Conservation (phyloP, 1,140 invertebrate species). For the Ptiloglossa arizonensis region DNA sequence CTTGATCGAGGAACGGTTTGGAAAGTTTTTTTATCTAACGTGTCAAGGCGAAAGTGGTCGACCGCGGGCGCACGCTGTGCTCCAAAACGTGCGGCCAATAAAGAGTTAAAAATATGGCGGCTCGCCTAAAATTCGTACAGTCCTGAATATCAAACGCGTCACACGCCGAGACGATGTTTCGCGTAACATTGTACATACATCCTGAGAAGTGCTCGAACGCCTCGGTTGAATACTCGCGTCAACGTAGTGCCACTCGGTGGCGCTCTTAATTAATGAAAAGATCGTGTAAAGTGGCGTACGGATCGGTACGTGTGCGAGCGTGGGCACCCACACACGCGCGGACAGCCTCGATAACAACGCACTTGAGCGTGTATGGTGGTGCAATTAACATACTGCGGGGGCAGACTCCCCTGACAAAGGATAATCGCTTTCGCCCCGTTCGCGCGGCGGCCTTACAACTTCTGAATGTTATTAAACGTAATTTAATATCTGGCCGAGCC, state of each 20-base stretch:
- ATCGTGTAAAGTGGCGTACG: not conserved
- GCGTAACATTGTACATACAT: too few species aligned
- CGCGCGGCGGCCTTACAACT: conserved; percentile 48
- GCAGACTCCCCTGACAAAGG: conserved; percentile 55
- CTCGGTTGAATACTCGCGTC: not conserved
- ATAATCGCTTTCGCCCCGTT: conserved; percentile 35
- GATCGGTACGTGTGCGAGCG: not conserved
- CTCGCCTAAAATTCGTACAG: too few species aligned
- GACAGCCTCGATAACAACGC: not conserved
- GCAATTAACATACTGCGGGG: conserved; percentile 64
- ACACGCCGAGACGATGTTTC: too few species aligned
- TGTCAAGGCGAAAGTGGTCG: not conserved
- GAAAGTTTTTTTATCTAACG: too few species aligned
- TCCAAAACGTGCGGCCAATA: too few species aligned
- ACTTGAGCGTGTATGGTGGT: conserved; percentile 14
- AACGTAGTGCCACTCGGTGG: conserved; percentile 5
- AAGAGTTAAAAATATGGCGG: too few species aligned
- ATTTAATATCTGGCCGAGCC: conserved; percentile 65
- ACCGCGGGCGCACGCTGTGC: too few species aligned
- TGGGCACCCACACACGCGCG: not conserved
- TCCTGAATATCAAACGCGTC: too few species aligned
- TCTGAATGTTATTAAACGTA: conserved; percentile 70
- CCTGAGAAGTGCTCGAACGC: not conserved
- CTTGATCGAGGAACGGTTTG: too few species aligned
- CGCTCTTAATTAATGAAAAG: conserved; percentile 43